A percentile compares a stretch with the other conserved stretches of the same genome.
Conservation (phyloP, 2,888 invertebrate species). For the Thyatira batis region DNA sequence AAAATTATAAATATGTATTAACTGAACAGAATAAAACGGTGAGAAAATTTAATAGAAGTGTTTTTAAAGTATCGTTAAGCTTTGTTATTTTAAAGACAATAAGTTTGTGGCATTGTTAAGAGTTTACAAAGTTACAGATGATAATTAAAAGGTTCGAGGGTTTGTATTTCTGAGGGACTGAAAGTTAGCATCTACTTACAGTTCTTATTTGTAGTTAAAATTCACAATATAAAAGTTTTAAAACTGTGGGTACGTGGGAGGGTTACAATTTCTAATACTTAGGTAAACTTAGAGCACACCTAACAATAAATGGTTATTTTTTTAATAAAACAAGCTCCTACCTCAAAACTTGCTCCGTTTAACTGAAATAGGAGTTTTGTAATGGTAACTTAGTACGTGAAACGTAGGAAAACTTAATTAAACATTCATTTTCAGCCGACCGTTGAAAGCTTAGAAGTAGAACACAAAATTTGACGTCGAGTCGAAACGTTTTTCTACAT, state of each 20-base stretch:
- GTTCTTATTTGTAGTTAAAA: no score
- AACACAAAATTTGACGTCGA: background rate
- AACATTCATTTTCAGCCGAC: slow-evolving; percentile 3
- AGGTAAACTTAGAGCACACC: no score
- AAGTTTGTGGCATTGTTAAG: background rate
- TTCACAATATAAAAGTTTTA: no score
- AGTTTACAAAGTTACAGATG: background rate
- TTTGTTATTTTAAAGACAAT: background rate
- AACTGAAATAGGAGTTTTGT: background rate
- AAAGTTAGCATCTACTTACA: no score
- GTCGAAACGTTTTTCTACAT: background rate
- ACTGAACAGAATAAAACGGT: no score
- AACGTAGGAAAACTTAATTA: slow-evolving; percentile 3
- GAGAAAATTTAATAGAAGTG: background rate
- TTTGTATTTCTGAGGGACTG: background rate
- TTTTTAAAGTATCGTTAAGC: background rate
- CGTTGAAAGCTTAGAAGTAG: slow-evolving; percentile 1
- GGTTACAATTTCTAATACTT: no score
- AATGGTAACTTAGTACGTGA: background rate
- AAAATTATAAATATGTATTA: no score
- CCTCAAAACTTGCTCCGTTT: background rate
- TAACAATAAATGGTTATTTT: no score
- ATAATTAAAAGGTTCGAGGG: background rate
- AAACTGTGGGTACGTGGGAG: no score
- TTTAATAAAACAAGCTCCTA: no score